Conservation (phyloP, 92 coral and sea anemone species). For the Zoanthus sansibaricus region DNA sequence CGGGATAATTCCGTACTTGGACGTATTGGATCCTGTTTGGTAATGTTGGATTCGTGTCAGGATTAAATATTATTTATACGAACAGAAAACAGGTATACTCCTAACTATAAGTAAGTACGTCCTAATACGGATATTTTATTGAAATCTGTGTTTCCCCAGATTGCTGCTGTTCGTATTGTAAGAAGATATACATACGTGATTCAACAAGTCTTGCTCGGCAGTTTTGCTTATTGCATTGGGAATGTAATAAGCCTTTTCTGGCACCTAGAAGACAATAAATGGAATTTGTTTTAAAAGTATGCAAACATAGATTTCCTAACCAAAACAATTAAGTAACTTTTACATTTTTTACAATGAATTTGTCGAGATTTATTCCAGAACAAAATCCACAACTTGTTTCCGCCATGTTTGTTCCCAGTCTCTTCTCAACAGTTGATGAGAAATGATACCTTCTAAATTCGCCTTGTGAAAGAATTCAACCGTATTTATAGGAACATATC, state of each 20-base stretch:
- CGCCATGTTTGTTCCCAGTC: constrained; percentile 73
- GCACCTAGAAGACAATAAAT: constrained; percentile 64
- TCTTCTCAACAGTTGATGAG: not conserved
- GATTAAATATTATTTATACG: too few relatives aligned
- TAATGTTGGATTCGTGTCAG: too few relatives aligned
- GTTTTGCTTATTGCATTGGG: constrained; percentile 82
- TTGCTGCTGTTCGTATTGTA: not conserved
- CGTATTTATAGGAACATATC: not conserved
- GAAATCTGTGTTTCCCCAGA: not conserved
- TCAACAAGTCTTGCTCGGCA: constrained; percentile 74
- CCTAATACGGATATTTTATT: too few relatives aligned
- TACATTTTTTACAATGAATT: constrained; percentile 61
- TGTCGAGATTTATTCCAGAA: constrained; percentile 55
- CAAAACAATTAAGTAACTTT: not conserved
- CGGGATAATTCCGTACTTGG: too few relatives aligned
- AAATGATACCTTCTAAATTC: not conserved
- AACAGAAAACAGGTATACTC: too few relatives aligned
- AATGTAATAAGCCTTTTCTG: constrained; percentile 79
- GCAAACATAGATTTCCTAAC: too few relatives aligned
- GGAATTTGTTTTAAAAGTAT: not conserved
- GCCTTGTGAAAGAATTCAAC: not conserved
- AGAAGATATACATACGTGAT: constrained; percentile 58
- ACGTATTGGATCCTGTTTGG: too few relatives aligned
- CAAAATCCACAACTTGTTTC: constrained; percentile 19
- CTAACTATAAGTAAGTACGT: too few relatives aligned